Evolutionary conservation across 2,888 invertebrate species (phyloP).

Genomic region (Aspidiotus rigidus): DNA sequence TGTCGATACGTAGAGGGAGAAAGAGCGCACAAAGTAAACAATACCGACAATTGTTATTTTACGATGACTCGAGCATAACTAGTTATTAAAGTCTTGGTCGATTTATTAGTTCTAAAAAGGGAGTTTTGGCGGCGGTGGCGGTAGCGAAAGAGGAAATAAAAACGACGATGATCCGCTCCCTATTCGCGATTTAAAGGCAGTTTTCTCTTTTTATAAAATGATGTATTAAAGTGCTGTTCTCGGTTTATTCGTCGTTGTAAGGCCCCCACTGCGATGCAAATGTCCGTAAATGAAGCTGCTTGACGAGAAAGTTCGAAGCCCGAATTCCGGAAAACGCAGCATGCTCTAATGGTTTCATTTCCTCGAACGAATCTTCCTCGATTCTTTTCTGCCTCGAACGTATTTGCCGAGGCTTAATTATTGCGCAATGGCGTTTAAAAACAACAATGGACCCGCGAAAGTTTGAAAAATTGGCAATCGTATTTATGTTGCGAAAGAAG

Average conservation of each 20-base stretch:
- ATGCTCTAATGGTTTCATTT: too few species aligned
- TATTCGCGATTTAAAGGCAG: constrained; percentile 2
- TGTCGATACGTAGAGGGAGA: neutral
- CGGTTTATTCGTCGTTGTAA: neutral
- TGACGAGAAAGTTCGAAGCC: too few species aligned
- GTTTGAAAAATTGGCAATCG: too few species aligned
- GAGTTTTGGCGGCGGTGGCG: neutral
- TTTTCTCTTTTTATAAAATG: constrained; percentile 4
- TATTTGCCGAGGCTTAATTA: too few species aligned
- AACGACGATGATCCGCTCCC: neutral
- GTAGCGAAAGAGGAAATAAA: constrained; percentile 1
- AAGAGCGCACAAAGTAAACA: constrained; percentile 2
- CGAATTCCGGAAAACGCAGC: too few species aligned
- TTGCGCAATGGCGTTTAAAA: too few species aligned
- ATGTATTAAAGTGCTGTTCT: constrained; percentile 3
- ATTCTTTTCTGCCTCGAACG: too few species aligned
- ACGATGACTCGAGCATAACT: constrained; percentile 2
- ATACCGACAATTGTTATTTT: constrained; percentile 4
- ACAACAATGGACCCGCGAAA: too few species aligned
- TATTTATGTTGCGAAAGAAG: too few species aligned
- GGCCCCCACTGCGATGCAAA: too few species aligned
- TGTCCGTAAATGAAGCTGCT: too few species aligned
- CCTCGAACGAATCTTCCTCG: too few species aligned
- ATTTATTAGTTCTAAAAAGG: neutral
- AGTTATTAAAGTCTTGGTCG: constrained; percentile 1